phyloP scores from a whole-genome alignment of 2,888 invertebrate species.

The Campaea margaritaria region DNA sequence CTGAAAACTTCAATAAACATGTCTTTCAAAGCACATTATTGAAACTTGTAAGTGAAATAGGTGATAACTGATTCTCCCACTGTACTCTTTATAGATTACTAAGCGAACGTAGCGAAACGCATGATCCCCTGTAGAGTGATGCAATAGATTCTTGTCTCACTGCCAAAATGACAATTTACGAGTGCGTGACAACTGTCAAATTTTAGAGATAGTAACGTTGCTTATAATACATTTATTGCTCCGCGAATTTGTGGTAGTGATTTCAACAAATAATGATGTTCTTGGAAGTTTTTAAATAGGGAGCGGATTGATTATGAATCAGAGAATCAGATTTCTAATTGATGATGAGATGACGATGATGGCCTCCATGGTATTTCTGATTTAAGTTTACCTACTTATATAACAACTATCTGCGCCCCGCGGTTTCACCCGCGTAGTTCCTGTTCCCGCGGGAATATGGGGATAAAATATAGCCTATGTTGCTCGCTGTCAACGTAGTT shows the following conservation, averaged over 20 bases:
- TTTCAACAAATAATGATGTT: slow-evolving; percentile 9
- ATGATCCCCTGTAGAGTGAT: slow-evolving; percentile 38
- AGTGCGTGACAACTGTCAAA: slow-evolving; percentile 41
- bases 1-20: too few species aligned
- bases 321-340: too few species aligned
- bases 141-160: slow-evolving; percentile 57
- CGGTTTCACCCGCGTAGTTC: too few species aligned
- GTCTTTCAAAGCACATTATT: too few species aligned
- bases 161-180: slow-evolving; percentile 52
- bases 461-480: too few species aligned
- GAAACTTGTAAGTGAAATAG: neutral
- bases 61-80: neutral
- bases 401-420: too few species aligned
- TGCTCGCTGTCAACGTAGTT: too few species aligned
- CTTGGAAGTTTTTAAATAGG: slow-evolving; percentile 8
- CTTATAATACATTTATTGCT: slow-evolving; percentile 35
- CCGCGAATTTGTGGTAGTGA: slow-evolving; percentile 30
- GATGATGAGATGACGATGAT: too few species aligned
- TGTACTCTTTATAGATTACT: slow-evolving; percentile 3
- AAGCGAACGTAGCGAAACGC: neutral
- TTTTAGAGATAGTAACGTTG: slow-evolving; percentile 31
- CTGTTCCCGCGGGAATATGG: too few species aligned
- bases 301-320: neutral
- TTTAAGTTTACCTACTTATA: too few species aligned
- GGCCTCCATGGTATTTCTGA: too few species aligned